phyloP scores from a whole-genome alignment of 92 coral and sea anemone genomes.

The Virgularia gustaviana region DNA sequence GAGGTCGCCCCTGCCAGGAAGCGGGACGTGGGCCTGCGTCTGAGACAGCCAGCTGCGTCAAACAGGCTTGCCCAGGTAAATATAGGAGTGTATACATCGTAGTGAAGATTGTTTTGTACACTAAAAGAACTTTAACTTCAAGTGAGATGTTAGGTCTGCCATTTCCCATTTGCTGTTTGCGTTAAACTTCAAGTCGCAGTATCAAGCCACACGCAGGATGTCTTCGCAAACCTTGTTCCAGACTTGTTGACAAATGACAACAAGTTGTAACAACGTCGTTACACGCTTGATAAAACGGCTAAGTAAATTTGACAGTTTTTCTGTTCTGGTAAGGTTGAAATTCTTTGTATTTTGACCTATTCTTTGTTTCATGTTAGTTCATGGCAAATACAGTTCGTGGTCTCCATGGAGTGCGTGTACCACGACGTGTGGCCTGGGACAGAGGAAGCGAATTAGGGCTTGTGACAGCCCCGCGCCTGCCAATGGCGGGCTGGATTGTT shows the following conservation, averaged over 20 bases:
- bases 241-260: no score
- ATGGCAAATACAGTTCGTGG: conserved; percentile 95
- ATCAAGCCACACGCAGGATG: no score
- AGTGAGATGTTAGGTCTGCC: background rate
- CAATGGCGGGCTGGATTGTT: conserved; percentile 83
- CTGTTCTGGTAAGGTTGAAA: no score
- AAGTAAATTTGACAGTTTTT: background rate
- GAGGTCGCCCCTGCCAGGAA: conserved; percentile 84
- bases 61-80: conserved; percentile 83
- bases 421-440: conserved; percentile 78
- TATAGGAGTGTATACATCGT: no score
- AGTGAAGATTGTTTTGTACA: background rate
- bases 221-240: no score
- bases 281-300: no score
- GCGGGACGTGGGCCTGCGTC: conserved; percentile 58
- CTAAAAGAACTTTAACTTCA: background rate
- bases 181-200: no score
- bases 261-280: no score
- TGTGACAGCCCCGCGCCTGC: conserved; percentile 86
- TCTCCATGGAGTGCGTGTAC: conserved; percentile 83
- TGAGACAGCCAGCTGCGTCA: conserved; percentile 71
- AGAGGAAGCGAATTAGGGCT: conserved; percentile 64
- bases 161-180: no score
- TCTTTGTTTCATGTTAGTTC: conserved; percentile 42
- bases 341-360: background rate